A percentile compares a stretch with the other conserved stretches of the same genome.
Conservation (phyloP, 2,113 vertebrate genomes). For the Menura novaehollandiae region DNA sequence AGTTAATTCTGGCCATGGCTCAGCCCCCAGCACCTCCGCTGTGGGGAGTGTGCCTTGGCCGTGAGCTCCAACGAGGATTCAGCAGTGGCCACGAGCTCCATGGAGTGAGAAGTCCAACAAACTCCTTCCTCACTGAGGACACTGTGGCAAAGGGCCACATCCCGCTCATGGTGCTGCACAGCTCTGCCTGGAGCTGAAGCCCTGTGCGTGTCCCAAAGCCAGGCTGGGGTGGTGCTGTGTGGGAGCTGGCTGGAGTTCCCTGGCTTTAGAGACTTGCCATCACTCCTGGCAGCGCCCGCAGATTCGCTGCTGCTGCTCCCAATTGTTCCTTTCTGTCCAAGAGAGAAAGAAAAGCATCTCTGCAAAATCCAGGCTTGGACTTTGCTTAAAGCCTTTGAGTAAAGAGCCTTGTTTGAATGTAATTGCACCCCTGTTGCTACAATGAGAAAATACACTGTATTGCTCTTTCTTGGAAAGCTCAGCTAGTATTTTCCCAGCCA, state of each 20-base stretch:
- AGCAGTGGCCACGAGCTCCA: not conserved
- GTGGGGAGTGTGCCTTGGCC: not conserved
- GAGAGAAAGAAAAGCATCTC: constrained; percentile 32
- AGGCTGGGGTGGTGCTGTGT: not conserved
- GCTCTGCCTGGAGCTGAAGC: not conserved
- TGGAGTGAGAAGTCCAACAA: not conserved
- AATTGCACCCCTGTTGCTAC: constrained; percentile 61
- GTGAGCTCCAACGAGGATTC: not conserved
- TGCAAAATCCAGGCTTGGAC: constrained; percentile 56
- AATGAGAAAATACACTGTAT: constrained; percentile 57
- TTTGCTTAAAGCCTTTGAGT: constrained; percentile 50
- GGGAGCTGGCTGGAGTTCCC: not conserved
- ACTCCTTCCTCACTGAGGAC: not conserved
- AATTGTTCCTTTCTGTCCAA: constrained; percentile 4
- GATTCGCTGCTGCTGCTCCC: not conserved
- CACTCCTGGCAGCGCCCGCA: not conserved
- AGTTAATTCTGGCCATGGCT: not conserved
- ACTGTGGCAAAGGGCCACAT: not conserved
- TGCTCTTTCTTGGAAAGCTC: constrained; percentile 59
- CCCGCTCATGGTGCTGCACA: not conserved
- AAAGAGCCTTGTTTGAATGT: constrained; percentile 58
- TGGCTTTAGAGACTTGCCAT: not conserved
- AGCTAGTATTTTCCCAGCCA: constrained; percentile 59
- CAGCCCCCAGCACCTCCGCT: not conserved
- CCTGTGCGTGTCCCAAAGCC: not conserved